Conservation (phyloP, 2,797 vertebrate species). For the Allobates femoralis region DNA sequence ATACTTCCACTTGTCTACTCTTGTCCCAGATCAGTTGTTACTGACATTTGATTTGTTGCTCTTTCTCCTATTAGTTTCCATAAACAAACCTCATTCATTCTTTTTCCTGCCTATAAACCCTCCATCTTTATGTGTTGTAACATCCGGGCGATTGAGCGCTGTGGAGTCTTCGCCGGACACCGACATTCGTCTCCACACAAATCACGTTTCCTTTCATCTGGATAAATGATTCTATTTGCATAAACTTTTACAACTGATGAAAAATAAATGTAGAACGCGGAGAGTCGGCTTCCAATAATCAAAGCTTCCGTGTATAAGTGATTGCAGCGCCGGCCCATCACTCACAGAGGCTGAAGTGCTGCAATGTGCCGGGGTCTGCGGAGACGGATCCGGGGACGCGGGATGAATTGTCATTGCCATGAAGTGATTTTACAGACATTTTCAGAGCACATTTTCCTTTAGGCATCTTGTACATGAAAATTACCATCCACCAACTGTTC, state of each 20-base stretch:
- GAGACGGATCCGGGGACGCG: constrained; percentile 40
- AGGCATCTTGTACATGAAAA: constrained; percentile 82
- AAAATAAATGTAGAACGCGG: constrained; percentile 13
- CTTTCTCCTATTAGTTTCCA: background rate
- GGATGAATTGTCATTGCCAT: constrained; percentile 13
- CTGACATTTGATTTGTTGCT: background rate
- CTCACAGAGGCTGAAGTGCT: constrained; percentile 23
- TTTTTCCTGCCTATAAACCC: background rate
- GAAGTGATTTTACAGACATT: constrained; percentile 48
- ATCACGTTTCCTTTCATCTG: background rate
- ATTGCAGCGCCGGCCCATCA: constrained; percentile 25
- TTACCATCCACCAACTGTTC: constrained; percentile 82
- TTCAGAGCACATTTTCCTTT: constrained; percentile 67
- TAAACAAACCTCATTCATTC: background rate
- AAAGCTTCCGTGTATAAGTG: constrained; percentile 21
- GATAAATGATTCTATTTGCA: constrained; percentile 47
- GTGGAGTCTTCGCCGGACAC: background rate
- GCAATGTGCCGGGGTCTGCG: constrained; percentile 17
- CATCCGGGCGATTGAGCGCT: background rate
- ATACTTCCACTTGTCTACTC: background rate
- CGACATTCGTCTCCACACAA: background rate
- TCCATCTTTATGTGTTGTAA: background rate
- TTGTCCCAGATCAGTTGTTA: background rate
- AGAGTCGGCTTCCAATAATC: constrained; percentile 31
- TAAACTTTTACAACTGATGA: constrained; percentile 40